Evolutionary conservation across 2,797 vertebrate genomes (phyloP).

Genomic region (Enteromius afrohamiltoni): DNA sequence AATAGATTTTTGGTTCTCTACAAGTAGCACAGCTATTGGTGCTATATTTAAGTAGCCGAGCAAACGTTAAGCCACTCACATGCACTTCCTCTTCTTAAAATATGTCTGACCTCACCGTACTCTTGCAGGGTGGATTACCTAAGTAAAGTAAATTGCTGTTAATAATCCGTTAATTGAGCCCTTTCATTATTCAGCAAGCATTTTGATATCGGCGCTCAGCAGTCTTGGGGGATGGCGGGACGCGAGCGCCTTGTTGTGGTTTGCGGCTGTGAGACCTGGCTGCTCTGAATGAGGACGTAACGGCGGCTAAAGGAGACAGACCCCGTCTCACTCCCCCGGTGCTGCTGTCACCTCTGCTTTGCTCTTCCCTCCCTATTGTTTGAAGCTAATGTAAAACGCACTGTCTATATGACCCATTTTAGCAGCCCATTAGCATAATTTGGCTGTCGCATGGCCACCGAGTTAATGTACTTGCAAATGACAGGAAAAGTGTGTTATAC

Average conservation of each 20-base stretch:
- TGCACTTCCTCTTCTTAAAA: constrained; percentile 15
- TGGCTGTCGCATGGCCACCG: constrained; percentile 83
- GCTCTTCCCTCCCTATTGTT: constrained; percentile 77
- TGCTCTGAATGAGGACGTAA: constrained; percentile 52
- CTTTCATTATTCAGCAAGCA: constrained; percentile 61
- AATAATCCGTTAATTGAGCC: constrained; percentile 62
- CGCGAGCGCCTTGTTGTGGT: constrained; percentile 39
- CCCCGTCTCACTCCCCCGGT: constrained; percentile 69
- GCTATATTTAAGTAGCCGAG: constrained; percentile 21
- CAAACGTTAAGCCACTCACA: too few relatives aligned
- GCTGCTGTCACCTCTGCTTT: constrained; percentile 77
- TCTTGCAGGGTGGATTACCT: constrained; percentile 41
- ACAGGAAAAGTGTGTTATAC: constrained; percentile 87
- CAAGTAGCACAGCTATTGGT: not conserved
- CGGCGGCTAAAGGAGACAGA: constrained; percentile 65
- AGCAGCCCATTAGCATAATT: constrained; percentile 91
- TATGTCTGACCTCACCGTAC: not conserved
- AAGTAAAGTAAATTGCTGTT: constrained; percentile 58
- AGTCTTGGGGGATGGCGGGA: constrained; percentile 41
- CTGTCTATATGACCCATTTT: constrained; percentile 88
- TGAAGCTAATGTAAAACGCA: constrained; percentile 82
- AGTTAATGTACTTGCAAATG: constrained; percentile 92
- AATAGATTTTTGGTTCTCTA: not conserved
- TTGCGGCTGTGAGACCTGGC: constrained; percentile 20
- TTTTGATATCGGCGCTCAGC: constrained; percentile 46